Conservation (phyloP, 53 echinoderm and acorn worm species). For the Echinarachnius parma region DNA sequence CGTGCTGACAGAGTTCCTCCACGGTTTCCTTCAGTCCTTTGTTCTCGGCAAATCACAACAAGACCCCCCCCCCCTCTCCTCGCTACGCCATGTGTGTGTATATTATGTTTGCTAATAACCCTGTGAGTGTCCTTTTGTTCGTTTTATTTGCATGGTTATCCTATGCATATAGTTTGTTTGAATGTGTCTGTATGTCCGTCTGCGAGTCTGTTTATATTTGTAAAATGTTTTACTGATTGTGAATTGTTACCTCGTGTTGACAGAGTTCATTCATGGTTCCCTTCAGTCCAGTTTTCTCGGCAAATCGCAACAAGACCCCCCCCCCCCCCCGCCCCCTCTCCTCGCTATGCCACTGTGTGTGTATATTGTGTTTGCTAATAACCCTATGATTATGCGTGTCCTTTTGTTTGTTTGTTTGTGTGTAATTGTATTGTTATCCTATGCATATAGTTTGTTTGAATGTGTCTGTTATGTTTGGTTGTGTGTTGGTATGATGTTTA, state of each 20-base stretch:
- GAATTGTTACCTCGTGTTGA: slow-evolving; percentile 17
- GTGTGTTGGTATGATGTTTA: no score
- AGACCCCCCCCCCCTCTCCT: slow-evolving; percentile 16
- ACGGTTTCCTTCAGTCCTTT: neutral
- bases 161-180: no score
- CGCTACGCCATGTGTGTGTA: no score
- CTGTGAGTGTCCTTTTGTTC: no score
- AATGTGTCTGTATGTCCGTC: no score
- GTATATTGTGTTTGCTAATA: neutral
- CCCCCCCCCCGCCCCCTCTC: neutral
- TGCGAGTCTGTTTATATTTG: neutral
- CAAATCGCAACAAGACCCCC: slow-evolving; percentile 4
- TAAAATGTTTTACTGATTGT: neutral
- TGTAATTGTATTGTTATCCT: no score
- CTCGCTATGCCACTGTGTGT: neutral
- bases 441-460: no score
- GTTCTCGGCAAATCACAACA: slow-evolving; percentile 24
- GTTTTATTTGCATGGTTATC: no score
- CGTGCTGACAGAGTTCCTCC: slow-evolving; percentile 2
- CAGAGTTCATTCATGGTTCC: neutral
- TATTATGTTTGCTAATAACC: no score
- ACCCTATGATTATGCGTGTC: no score
- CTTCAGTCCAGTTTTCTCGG: slow-evolving; percentile 17
- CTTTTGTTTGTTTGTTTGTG: no score
- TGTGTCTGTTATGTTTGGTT: no score